Percentiles rank a stretch among this genome's conserved stretches.
Conservation (phyloP, 2,797 vertebrate species). For the Picus viridis region DNA sequence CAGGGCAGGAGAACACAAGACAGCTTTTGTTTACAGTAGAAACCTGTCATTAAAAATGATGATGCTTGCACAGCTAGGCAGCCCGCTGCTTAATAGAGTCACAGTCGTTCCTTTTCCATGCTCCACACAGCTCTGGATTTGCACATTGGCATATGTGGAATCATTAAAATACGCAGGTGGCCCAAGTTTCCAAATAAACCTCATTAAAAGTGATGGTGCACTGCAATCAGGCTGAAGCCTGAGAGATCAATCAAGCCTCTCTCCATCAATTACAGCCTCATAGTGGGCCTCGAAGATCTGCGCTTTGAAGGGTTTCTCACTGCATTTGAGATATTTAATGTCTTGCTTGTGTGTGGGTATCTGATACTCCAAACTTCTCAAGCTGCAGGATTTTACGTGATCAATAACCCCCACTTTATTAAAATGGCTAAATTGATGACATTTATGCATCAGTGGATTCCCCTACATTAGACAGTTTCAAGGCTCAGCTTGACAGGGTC, state of each 20-base stretch:
- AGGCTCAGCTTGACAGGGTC: no score
- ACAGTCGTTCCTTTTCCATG: not conserved
- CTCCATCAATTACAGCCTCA: not conserved
- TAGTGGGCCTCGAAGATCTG: not conserved
- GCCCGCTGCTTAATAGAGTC: not conserved
- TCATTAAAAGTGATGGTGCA: conserved; percentile 47
- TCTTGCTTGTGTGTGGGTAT: rapidly evolving
- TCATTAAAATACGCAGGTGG: conserved; percentile 65
- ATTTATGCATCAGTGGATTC: not conserved
- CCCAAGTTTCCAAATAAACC: conserved; percentile 31
- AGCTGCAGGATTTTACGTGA: not conserved
- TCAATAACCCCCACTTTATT: not conserved
- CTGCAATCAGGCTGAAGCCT: conserved; percentile 20
- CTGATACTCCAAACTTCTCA: not conserved
- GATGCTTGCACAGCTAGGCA: not conserved
- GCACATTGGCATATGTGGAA: not conserved
- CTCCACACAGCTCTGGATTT: conserved; percentile 10
- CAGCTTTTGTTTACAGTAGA: not conserved
- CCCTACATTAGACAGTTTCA: no score
- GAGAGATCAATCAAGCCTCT: conserved; percentile 6
- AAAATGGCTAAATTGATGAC: not conserved
- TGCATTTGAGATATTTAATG: not conserved
- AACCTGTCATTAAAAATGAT: not conserved
- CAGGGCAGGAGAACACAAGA: not conserved
- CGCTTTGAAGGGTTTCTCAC: not conserved